Base-by-base conservation (phyloP, 2,888 invertebrate genomes). In the Pseudoips prasinana region DNA sequence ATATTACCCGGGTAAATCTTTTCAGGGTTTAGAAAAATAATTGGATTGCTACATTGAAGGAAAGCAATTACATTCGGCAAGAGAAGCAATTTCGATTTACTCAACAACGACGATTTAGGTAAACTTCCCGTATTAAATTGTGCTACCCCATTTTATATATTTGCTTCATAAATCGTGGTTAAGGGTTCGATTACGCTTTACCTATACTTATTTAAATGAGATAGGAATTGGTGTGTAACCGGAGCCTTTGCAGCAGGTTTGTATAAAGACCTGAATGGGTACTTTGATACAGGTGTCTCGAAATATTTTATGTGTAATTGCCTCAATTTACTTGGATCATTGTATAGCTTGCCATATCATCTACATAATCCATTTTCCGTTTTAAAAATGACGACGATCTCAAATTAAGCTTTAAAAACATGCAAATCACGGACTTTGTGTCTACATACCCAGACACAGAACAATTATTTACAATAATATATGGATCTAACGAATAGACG, bases 11-110 rank as follows among this genome's bases (percentile, higher is more conserved):
- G 61, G 64, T 62, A 76, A 78, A 80, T 77, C 81, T 80, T 81
- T 81, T 71, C 70, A 77, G 70, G 81, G 73, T 73, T 82, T 77
- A 78, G 70, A 81, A 81, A 84, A 83, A 82, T 84, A 84, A 85
- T 85, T 84, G 82, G 80, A 78, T 80, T 71, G 76, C 73, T 68
- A 70, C 71, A 75, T 79, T 75, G 76, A 78, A 71, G 72, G 73
- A 73, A 81, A 82, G 76, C 84, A 84, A 84, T 84, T 82, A 84
- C 82, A 80, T 68, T 69, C 68, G 70, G 66, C 65, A 73, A 75
- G 71, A 75, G 69, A 72, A 73, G 68, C 77, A 70, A 75, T 80
- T 76, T 65, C 77, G 74, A 76, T 79, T 75, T 75, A 75, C 76
- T 77, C 71, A 63, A 63, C 68, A 71, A 64, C 60, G 60, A 59